phyloP scores from a whole-genome alignment of 1,140 invertebrate genomes.

The Apis mellifera region DNA sequence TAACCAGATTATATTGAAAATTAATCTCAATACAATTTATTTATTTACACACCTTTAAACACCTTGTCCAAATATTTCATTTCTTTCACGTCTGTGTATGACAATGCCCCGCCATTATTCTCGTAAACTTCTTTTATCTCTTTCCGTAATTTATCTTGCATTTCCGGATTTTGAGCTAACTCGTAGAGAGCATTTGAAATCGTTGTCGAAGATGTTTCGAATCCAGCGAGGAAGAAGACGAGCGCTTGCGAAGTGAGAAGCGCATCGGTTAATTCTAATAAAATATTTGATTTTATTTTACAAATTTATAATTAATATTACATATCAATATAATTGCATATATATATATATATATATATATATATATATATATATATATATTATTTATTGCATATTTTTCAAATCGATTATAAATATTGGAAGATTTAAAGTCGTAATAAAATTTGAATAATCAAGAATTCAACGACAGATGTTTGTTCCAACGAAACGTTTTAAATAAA shows the following conservation, averaged over 20 bases:
- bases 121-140: slow-evolving; percentile 76
- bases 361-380: too few relatives aligned
- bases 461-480: too few relatives aligned
- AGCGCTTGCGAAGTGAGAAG: background rate
- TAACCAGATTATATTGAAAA: too few relatives aligned
- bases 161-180: slow-evolving; percentile 80
- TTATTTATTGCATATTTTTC: too few relatives aligned
- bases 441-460: too few relatives aligned
- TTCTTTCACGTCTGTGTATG: slow-evolving; percentile 60
- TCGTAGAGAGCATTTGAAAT: background rate
- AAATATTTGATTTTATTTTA: background rate
- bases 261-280: slow-evolving; percentile 67
- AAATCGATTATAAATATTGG: too few relatives aligned
- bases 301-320: too few relatives aligned
- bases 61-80: slow-evolving; percentile 71
- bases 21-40: too few relatives aligned
- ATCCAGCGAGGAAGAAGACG: background rate
- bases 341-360: too few relatives aligned
- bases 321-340: too few relatives aligned
- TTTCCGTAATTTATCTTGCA: slow-evolving; percentile 79
- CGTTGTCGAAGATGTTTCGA: background rate
- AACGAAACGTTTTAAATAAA: too few relatives aligned
- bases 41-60: slow-evolving; percentile 53
- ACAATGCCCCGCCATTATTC: slow-evolving; percentile 54
- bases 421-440: too few relatives aligned